phyloP scores from a whole-genome alignment of 2,113 vertebrate species.

The Antechinus stuartii region DNA sequence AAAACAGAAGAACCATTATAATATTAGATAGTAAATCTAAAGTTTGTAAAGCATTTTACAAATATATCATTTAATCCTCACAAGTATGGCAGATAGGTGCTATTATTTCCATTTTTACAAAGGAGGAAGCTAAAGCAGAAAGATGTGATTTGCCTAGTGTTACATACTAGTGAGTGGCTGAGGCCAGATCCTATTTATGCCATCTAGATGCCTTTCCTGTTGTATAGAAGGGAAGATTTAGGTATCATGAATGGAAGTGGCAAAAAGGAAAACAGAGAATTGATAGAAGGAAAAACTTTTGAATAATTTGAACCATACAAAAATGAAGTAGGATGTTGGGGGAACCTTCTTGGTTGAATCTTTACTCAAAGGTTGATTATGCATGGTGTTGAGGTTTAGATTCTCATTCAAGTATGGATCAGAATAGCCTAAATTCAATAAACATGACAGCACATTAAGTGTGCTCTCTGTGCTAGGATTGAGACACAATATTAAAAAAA shows the following conservation, averaged over 20 bases:
- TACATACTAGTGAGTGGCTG: not conserved
- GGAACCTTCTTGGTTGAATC: not conserved
- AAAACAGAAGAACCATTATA: not conserved
- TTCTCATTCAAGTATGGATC: not conserved
- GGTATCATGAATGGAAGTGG: not conserved
- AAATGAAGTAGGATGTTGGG: not conserved
- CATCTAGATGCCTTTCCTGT: not conserved
- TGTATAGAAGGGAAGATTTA: not conserved
- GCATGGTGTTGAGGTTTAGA: not conserved
- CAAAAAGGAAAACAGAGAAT: not conserved
- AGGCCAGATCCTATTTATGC: not conserved
- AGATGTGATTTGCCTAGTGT: not conserved
- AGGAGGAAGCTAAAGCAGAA: not conserved
- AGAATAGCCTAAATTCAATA: not conserved
- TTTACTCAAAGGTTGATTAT: not conserved
- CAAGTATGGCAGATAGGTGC: not conserved
- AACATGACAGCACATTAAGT: not conserved
- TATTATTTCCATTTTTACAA: not conserved
- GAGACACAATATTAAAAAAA: not conserved
- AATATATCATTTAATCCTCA: not conserved
- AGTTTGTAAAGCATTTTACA: not conserved
- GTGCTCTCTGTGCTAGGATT: not conserved
- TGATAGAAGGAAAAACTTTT: not conserved
- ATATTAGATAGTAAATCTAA: not conserved
- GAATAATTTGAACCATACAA: not conserved